Conservation (phyloP, 2,888 invertebrate species). For the Opisthograptis luteolata region DNA sequence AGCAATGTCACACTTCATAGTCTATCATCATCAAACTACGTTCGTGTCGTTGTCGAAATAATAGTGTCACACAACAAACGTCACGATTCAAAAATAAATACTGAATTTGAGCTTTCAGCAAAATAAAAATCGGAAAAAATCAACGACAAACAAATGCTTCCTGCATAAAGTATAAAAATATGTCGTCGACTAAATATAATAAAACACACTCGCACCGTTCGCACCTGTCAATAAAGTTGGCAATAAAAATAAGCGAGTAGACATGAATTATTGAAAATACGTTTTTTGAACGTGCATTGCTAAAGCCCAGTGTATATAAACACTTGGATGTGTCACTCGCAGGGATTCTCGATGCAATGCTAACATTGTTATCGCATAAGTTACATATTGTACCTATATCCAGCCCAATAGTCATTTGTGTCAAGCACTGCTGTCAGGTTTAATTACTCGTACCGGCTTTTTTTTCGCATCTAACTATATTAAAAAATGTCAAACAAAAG, state of each 20-base stretch:
- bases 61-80: no score
- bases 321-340: constrained; percentile 41
- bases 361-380: constrained; percentile 39
- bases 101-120: neutral
- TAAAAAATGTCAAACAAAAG: no score
- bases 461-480: no score
- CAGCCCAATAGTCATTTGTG: constrained; percentile 18
- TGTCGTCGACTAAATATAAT: constrained; percentile 25
- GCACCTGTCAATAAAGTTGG: constrained; percentile 39
- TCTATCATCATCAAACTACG: no score
- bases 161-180: constrained; percentile 21
- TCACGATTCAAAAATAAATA: neutral
- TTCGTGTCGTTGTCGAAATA: no score
- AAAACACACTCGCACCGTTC: constrained; percentile 29
- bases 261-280: constrained; percentile 44
- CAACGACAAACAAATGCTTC: neutral
- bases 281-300: constrained; percentile 8
- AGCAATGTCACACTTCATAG: no score
- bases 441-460: no score
- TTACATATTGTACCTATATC: constrained; percentile 36
- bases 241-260: constrained; percentile 41
- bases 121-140: neutral
- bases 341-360: constrained; percentile 31
- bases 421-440: neutral
- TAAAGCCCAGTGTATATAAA: constrained; percentile 16